These are phyloP conservation scores for Halichoeres trimaculatus DNA, from an alignment of 2,113 vertebrate species.

Conservation along the genomic window DNA sequence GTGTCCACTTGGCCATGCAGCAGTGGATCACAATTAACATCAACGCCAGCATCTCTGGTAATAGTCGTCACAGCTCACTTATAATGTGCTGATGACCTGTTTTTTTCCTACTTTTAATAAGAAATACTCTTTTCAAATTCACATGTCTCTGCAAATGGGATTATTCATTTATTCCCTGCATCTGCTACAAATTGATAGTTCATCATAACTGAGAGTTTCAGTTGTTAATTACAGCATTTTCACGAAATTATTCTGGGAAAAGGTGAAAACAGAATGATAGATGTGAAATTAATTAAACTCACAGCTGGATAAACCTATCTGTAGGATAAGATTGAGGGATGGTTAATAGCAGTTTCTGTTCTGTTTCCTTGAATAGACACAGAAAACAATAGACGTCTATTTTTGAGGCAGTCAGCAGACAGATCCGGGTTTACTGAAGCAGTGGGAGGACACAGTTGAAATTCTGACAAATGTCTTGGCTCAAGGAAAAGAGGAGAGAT, in stretches of 20 bases:
- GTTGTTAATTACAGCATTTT: slow-evolving; percentile 24
- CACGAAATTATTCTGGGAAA: not conserved
- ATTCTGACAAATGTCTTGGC: slow-evolving; percentile 70
- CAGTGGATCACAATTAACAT: slow-evolving; percentile 59
- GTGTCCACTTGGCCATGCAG: slow-evolving; percentile 44
- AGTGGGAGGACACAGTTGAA: slow-evolving; percentile 55
- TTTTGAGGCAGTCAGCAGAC: slow-evolving; percentile 41
- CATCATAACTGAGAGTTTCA: slow-evolving; percentile 6
- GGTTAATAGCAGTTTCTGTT: slow-evolving; percentile 27
- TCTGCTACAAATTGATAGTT: slow-evolving; percentile 24
- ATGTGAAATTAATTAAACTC: slow-evolving; percentile 34
- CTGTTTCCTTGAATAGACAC: slow-evolving; percentile 25
- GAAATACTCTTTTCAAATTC: slow-evolving; percentile 25
- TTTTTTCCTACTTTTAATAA: slow-evolving; percentile 40
- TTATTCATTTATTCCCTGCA: slow-evolving; percentile 3
- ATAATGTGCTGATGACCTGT: slow-evolving; percentile 31
- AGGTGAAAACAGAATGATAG: slow-evolving; percentile 26
- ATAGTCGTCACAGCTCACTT: slow-evolving; percentile 50
- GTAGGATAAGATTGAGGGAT: slow-evolving; percentile 11
- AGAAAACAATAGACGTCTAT: slow-evolving; percentile 41
- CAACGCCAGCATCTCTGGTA: slow-evolving; percentile 43
- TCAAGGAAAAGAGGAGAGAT: slow-evolving; percentile 64
- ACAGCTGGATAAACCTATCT: slow-evolving; percentile 19
- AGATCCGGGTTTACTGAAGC: slow-evolving; percentile 51
- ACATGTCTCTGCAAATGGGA: slow-evolving; percentile 4